Evolutionary conservation across 2,113 vertebrate species (phyloP).

Genomic region (Varanus komodoensis): DNA sequence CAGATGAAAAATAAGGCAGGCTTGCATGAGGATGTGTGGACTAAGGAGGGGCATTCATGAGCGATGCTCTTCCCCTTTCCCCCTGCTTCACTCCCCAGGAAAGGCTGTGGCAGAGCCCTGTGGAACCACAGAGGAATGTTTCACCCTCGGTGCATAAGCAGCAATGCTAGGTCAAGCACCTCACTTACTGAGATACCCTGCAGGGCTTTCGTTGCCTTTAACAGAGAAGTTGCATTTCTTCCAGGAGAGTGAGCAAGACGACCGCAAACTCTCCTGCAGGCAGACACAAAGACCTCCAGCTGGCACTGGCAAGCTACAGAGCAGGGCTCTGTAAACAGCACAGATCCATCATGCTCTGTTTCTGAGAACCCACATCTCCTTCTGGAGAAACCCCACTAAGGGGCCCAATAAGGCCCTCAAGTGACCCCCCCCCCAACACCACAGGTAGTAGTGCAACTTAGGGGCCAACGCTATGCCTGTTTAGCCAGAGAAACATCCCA

Average conservation of each 20-base stretch:
- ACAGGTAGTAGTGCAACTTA: neutral
- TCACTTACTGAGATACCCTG: conserved; percentile 5
- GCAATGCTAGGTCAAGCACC: conserved; percentile 3
- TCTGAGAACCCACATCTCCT: neutral
- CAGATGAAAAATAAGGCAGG: neutral
- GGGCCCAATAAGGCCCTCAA: neutral
- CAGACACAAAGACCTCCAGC: conserved; percentile 15
- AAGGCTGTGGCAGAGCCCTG: neutral
- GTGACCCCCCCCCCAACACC: neutral
- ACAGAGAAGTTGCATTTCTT: neutral
- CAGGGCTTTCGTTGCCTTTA: neutral
- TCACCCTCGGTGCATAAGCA: neutral
- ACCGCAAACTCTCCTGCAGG: neutral
- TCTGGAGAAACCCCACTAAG: neutral
- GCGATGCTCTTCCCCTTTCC: neutral
- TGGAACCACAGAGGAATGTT: neutral
- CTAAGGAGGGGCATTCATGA: neutral
- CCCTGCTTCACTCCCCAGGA: neutral
- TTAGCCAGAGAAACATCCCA: no score
- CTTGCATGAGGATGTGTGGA: neutral
- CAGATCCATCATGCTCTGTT: neutral
- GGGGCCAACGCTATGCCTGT: no score
- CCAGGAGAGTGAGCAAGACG: neutral
- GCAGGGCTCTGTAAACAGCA: neutral
- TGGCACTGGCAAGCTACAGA: neutral